Evolutionary conservation across 2,797 vertebrate genomes (phyloP).

Genomic region (Acrossocheilus wenchowensis): DNA sequence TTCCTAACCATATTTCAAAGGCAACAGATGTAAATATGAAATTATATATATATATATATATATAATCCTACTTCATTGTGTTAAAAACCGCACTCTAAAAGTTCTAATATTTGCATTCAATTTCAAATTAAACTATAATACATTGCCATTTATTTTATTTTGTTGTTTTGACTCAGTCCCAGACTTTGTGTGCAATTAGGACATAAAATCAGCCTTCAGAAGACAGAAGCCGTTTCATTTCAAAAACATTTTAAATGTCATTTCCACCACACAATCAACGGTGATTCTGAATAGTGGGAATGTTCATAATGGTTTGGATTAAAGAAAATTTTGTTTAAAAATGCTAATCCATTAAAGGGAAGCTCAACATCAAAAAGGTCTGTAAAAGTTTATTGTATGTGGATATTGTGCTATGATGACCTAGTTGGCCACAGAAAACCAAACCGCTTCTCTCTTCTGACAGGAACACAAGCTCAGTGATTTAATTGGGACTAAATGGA

Average conservation of each 20-base stretch:
- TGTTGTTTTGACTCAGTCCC: neutral
- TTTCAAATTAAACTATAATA: too few species aligned
- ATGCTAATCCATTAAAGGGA: neutral
- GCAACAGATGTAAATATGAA: too few species aligned
- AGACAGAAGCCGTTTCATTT: neutral
- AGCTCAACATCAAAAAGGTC: neutral
- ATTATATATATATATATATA: too few species aligned
- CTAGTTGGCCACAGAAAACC: neutral
- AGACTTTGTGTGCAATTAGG: neutral
- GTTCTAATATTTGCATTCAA: too few species aligned
- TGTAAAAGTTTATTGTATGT: neutral
- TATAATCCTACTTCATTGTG: too few species aligned
- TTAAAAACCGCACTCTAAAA: too few species aligned
- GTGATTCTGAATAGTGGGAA: neutral
- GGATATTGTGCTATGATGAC: neutral
- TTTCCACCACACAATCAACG: neutral
- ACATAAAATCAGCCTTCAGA: neutral
- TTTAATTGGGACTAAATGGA: slow-evolving; percentile 22
- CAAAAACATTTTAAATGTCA: neutral
- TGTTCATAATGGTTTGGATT: neutral
- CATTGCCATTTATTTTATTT: neutral
- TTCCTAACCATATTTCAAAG: too few species aligned
- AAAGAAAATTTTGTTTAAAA: neutral
- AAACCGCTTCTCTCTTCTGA: neutral
- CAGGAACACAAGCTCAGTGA: neutral